Evolutionary conservation across 1,140 invertebrate genomes (phyloP), one percentile per base, ranked within the genome.

Genomic region (Nylanderia fulva): DNA sequence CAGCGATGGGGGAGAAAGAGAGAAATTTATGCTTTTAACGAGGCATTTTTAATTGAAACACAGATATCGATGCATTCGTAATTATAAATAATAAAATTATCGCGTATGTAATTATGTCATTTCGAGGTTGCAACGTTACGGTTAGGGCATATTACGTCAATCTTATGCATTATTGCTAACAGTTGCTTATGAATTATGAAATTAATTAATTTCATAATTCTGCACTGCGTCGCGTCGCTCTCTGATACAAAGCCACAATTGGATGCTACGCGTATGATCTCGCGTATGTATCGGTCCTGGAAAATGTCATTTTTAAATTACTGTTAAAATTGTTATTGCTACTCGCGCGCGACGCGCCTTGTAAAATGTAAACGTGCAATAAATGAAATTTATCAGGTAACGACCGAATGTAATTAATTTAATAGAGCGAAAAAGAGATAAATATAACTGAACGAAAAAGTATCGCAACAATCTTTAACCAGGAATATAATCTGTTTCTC

Each of bases 151-250:
- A 82, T 82, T 82, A 82, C 66, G 77, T 82, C 77, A 72, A 72
- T 54, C 66, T 82, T 82, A 82, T 82, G 52, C 77, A 82, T 82
- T 82, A 82, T 82, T 82, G 66, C 77, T 33, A 58, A 60, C 77
- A 82, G 69, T 82, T 82, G 77, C 77, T 82, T 82, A 82, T 82
- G 77, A 82, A 82, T 82, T 82, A 82, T 82, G 77, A 82, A 82
- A 82, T 82, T 82, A 82, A 82, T 82, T 82, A 82, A 82, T 82
- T 82, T 82, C 77, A 82, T 39, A n/a, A 72, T 71, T 82, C 77
- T 82, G 66, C 77, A 24, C 39, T 27, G 52, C 48, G 66, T 72
- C 77, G 64, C 66, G 39, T 58, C 36, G 77, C 54, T 36, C 54
- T 36, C 66, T 82, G 77, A 82, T 82, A 82, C 77, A 82, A 82